Evolutionary conservation across 2,113 vertebrate genomes (phyloP).

Genomic region (Phalacrocorax carbo): DNA sequence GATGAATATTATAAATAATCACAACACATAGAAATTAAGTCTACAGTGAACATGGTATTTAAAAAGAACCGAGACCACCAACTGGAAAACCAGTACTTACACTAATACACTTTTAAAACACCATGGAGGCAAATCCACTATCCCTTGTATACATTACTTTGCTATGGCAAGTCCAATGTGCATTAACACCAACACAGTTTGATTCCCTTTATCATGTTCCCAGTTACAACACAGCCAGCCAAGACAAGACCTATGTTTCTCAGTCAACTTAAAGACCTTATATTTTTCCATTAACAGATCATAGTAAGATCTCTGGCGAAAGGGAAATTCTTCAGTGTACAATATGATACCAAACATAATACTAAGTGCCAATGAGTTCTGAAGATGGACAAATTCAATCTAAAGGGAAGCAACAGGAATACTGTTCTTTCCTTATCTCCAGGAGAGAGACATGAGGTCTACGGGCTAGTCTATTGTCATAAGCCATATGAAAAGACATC

Average conservation of each 20-base stretch:
- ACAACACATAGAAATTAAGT: neutral
- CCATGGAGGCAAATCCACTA: neutral
- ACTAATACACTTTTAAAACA: neutral
- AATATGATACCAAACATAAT: neutral
- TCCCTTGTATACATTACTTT: neutral
- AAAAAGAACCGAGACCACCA: neutral
- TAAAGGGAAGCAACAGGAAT: neutral
- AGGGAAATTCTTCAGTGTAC: neutral
- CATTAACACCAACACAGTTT: neutral
- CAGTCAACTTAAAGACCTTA: neutral
- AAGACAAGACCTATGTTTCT: neutral
- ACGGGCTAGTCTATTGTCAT: neutral
- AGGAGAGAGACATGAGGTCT: neutral
- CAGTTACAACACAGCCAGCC: neutral
- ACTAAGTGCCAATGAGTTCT: neutral
- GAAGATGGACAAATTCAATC: neutral
- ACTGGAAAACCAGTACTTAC: neutral
- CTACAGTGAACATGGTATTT: neutral
- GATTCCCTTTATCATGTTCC: accelerated
- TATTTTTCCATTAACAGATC: neutral
- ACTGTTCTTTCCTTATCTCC: neutral
- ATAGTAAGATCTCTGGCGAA: neutral
- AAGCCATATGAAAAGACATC: neutral
- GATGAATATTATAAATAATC: neutral
- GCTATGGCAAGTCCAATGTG: neutral